Base-by-base conservation (phyloP, 2,888 invertebrate genomes). In the Drosophila greeni region DNA sequence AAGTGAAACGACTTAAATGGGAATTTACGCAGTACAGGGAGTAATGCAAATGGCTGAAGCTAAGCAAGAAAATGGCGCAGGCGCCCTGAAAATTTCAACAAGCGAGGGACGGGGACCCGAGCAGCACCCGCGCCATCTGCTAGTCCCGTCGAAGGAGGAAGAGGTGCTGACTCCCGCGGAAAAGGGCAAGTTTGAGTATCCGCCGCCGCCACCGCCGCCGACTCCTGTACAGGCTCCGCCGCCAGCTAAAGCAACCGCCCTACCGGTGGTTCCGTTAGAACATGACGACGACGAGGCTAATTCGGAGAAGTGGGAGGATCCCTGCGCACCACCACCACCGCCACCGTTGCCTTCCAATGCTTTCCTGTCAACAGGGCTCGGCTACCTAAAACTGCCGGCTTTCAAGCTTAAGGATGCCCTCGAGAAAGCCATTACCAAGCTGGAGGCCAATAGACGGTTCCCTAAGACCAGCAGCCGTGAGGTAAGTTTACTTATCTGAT, bases 21-120 rank as follows among this genome's bases (percentile, higher is more conserved):
- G 18, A 47, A 39, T 23, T 11, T 36, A 24, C 29, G 23, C 31
- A 31, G 40, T 36, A 20, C 8, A 54, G 40, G 45, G 49, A 58
- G 61, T 61, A 66, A 72, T 73, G 72, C 71, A 80, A 82, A 70
- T 73, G 59, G 70, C 74, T 45, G 76, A 81, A 58, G 39, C 24
- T 64, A 52, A 60, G 61, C 75, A 84, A 78, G 79, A 86, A 85
- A 85, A 85, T 86, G 85, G 85, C 85, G 85, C 84, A 73, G 85
- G 83, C 82, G 85, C 84, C 70, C 70, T 78, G 53, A 61, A 73
- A 51, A 69, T 37, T 49, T 52, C 66, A 47, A 64, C 58, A 52
- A 61, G 8, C 40, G 26, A 57, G 39, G 48, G 20, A 20, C 31
- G 31, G 16, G 26, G n/a, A 43, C 18, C 61, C 64, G 68, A 16